A percentile compares a stretch with the other conserved stretches of the same genome.
Evolutionary conservation across 2,888 invertebrate genomes (phyloP).

Genomic region (Heliconius ismenius): DNA sequence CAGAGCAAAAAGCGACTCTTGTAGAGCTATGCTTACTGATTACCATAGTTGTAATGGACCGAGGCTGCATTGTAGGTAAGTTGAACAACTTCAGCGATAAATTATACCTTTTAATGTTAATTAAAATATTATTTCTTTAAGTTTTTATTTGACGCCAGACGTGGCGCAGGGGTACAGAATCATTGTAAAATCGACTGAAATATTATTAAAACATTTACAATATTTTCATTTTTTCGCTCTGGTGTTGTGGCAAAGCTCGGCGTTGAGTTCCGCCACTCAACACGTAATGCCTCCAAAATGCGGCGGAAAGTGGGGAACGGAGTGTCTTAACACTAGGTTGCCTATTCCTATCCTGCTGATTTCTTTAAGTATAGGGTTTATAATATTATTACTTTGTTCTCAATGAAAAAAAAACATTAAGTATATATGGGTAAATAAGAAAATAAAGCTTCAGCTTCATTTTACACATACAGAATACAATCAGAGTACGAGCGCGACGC

Average conservation of each 20-base stretch:
- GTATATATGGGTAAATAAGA: too few relatives aligned
- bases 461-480: conserved; percentile 58
- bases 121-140: too few relatives aligned
- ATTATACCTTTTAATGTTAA: not conserved
- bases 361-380: too few relatives aligned
- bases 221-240: too few relatives aligned
- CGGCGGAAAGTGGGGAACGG: not conserved
- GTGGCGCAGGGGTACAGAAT: too few relatives aligned
- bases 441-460: too few relatives aligned
- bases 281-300: not conserved
- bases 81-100: not conserved
- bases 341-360: too few relatives aligned
- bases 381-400: too few relatives aligned
- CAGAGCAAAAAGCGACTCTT: conserved; percentile 80
- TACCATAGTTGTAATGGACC: conserved; percentile 77
- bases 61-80: conserved; percentile 73
- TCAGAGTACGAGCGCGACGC: conserved; percentile 77
- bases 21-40: conserved; percentile 83
- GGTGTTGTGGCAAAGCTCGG: too few relatives aligned
- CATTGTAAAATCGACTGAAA: not conserved
- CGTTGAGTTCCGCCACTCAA: too few relatives aligned
- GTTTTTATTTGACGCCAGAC: too few relatives aligned
- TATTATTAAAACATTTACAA: not conserved
- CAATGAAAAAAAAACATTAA: too few relatives aligned
- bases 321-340: not conserved